Percentiles rank a stretch among this genome's conserved stretches.
Evolutionary conservation across 2,888 invertebrate species (phyloP).

Genomic region (Tipula helvola): DNA sequence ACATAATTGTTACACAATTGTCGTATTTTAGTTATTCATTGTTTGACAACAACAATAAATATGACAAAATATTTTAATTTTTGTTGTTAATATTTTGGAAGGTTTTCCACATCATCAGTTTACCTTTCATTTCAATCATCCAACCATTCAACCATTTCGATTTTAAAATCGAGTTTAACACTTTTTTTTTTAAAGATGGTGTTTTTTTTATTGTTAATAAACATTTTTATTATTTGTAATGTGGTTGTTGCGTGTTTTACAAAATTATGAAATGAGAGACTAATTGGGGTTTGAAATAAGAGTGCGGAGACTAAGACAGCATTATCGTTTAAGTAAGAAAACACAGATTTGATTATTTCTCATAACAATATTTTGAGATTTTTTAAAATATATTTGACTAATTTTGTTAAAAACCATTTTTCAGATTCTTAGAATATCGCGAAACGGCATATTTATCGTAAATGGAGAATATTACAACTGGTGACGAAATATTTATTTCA

Average conservation of each 20-base stretch:
- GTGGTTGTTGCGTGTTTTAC: neutral
- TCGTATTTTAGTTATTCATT: neutral
- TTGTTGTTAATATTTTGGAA: neutral
- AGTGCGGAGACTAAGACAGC: neutral
- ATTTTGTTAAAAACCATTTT: too few relatives aligned
- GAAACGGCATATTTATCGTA: too few relatives aligned
- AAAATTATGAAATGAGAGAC: neutral
- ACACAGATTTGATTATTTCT: too few relatives aligned
- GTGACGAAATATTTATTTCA: too few relatives aligned
- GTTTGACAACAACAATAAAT: neutral
- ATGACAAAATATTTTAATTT: neutral
- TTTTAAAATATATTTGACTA: too few relatives aligned
- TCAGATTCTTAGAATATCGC: too few relatives aligned
- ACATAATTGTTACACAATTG: conserved; percentile 4
- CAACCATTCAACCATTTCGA: neutral
- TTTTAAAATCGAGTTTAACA: neutral
- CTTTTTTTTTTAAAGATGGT: neutral
- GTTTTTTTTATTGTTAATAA: neutral
- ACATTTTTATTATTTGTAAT: neutral
- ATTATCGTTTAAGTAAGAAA: too few relatives aligned
- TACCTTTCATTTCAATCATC: conserved; percentile 4
- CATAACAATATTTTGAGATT: too few relatives aligned
- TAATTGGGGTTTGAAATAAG: neutral
- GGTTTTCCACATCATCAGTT: neutral
- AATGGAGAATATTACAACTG: too few relatives aligned